Conservation (phyloP, 1,140 invertebrate species). For the Muscidifurax raptorellus region DNA sequence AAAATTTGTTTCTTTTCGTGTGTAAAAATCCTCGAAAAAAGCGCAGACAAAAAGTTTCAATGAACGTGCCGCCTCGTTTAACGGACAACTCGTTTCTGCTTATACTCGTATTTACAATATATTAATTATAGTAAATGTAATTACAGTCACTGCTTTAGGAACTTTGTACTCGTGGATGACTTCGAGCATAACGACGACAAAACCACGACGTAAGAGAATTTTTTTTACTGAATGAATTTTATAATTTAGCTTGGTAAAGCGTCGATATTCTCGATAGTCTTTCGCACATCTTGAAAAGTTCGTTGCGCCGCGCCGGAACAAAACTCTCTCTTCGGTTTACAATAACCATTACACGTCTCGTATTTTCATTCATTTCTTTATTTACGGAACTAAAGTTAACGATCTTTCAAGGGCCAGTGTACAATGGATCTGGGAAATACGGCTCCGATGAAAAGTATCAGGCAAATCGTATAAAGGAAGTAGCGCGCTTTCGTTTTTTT, state of each 20-base stretch:
- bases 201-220: background rate
- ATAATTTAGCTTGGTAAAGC: background rate
- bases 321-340: constrained; percentile 22
- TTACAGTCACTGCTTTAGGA: constrained; percentile 57
- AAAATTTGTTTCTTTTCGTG: constrained; percentile 19
- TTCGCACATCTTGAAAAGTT: background rate
- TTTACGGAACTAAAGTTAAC: constrained; percentile 20
- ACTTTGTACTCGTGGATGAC: constrained; percentile 57
- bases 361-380: background rate
- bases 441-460: constrained; percentile 35
- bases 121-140: constrained; percentile 41
- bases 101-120: constrained; percentile 41
- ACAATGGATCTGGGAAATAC: background rate
- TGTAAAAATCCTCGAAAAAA: constrained; percentile 31
- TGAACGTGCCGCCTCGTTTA: constrained; percentile 30
- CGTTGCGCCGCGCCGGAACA: background rate
- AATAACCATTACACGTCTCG: background rate
- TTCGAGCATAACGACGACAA: constrained; percentile 44
- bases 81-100: constrained; percentile 23
- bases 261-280: constrained; percentile 32
- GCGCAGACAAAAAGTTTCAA: constrained; percentile 9
- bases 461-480: constrained; percentile 43
- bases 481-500: constrained; percentile 32
- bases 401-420: constrained; percentile 12
- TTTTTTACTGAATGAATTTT: background rate